Percentiles rank a stretch among this genome's conserved stretches.
These are phyloP conservation scores for Julus scandinavius DNA, from an alignment of 2,888 invertebrate genomes.

Conservation along the genomic window DNA sequence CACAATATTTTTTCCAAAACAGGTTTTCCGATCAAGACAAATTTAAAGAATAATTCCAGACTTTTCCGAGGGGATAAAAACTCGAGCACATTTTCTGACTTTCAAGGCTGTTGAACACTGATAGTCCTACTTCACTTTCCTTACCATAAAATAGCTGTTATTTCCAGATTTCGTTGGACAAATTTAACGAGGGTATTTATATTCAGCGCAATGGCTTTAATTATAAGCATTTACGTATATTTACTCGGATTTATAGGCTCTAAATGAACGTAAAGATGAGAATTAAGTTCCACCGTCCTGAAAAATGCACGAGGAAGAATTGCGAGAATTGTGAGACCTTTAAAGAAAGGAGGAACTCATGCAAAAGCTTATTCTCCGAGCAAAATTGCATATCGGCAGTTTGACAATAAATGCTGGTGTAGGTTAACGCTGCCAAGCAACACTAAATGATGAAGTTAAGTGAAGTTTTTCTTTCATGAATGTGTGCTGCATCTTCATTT, in stretches of 20 bases:
- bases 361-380: not conserved
- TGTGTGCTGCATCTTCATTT: not conserved
- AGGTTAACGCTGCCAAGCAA: constrained; percentile 10
- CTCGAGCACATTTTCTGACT: no score
- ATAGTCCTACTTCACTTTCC: not conserved
- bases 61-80: no score
- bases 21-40: no score
- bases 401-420: not conserved
- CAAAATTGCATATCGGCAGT: constrained; percentile 6
- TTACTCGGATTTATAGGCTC: no score
- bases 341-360: not conserved
- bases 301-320: not conserved
- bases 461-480: not conserved
- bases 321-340: not conserved
- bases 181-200: not conserved
- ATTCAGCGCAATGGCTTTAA: not conserved
- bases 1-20: no score
- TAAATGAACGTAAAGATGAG: not conserved
- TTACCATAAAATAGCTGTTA: not conserved
- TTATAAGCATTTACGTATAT: not conserved
- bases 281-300: not conserved
- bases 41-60: no score
- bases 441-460: not conserved
- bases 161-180: not conserved
- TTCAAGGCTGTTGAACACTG: no score